Percentiles rank a stretch among this genome's conserved stretches.
phyloP scores from a whole-genome alignment of 2,797 vertebrate species.

The Arctocebus calabarensis region DNA sequence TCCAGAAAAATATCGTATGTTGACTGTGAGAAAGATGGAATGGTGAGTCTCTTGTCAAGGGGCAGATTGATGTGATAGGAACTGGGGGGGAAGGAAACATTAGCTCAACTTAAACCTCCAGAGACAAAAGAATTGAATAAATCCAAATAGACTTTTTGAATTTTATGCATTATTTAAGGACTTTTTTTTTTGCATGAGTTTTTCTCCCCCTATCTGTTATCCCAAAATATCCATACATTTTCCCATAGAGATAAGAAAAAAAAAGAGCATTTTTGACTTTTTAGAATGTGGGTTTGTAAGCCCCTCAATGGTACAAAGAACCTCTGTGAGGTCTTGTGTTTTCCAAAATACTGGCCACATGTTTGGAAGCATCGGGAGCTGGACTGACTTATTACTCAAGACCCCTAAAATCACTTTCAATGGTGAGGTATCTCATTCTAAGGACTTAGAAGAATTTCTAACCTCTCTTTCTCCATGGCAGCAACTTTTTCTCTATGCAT shows the following conservation, averaged over 20 bases:
- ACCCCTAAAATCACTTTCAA: not conserved
- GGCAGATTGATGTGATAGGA: conserved; percentile 44
- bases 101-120: conserved; percentile 46
- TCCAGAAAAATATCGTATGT: conserved; percentile 45
- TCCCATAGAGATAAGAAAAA: not conserved
- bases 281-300: conserved; percentile 7
- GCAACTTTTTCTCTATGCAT: not conserved
- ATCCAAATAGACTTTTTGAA: conserved; percentile 56
- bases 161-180: conserved; percentile 51
- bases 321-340: not conserved
- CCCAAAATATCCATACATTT: conserved; percentile 37
- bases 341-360: not conserved
- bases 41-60: not conserved
- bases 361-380: not conserved
- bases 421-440: not conserved
- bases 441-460: not conserved
- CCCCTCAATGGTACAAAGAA: not conserved
- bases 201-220: conserved; percentile 19
- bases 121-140: conserved; percentile 33
- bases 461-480: not conserved
- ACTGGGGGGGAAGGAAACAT: conserved; percentile 33
- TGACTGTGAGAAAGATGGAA: conserved; percentile 10
- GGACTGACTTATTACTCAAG: not conserved
- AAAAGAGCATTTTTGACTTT: not conserved
- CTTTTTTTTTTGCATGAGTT: not conserved